Conservation (phyloP, 2,888 invertebrate species). For the Acronicta aceris region DNA sequence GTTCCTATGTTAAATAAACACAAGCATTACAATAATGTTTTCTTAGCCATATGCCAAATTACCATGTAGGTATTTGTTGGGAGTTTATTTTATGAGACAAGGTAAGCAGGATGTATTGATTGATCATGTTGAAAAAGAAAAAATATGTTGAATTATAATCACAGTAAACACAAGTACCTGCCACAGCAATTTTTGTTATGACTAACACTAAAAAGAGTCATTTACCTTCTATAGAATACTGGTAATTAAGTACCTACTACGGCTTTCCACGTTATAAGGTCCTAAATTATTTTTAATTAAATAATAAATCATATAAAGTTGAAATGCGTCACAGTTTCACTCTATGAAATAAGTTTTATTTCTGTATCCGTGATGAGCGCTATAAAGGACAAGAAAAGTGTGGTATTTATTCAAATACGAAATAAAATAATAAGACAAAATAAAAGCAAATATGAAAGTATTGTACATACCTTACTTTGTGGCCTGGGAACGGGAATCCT, state of each 20-base stretch:
- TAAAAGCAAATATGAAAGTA: not conserved
- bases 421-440: not conserved
- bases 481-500: not conserved
- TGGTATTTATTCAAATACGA: not conserved
- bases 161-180: not conserved
- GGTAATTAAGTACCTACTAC: not conserved
- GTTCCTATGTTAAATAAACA: too few relatives aligned
- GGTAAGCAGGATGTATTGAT: not conserved
- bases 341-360: slow-evolving; percentile 14
- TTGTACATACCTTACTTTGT: slow-evolving; percentile 38
- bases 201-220: slow-evolving; percentile 18
- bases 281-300: slow-evolving; percentile 17
- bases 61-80: too few relatives aligned
- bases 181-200: slow-evolving; percentile 3
- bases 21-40: too few relatives aligned
- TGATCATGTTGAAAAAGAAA: slow-evolving; percentile 5
- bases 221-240: slow-evolving; percentile 6
- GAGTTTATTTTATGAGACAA: not conserved
- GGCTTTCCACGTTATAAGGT: slow-evolving; percentile 28
- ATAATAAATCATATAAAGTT: slow-evolving; percentile 16
- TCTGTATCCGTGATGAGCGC: slow-evolving; percentile 11
- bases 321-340: slow-evolving; percentile 33
- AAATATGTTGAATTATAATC: slow-evolving; percentile 25
- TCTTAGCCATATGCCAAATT: too few relatives aligned
- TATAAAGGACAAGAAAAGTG: not conserved